A percentile compares a stretch with the other conserved stretches of the same genome.
phyloP scores from a whole-genome alignment of 2,888 invertebrate genomes.

The Fabriciana adippe region DNA sequence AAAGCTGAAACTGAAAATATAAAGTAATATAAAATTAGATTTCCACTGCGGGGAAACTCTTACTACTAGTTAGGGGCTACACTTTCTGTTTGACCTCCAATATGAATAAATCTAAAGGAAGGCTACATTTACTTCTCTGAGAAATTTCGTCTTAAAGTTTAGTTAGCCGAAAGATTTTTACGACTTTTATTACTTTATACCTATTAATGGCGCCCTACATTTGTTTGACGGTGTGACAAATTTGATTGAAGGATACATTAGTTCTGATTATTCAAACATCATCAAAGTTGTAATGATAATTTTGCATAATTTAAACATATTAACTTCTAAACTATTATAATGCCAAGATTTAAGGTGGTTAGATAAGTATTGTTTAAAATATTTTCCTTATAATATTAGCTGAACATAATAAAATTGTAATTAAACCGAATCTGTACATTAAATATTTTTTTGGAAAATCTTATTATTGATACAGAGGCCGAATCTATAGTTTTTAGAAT shows the following conservation, averaged over 20 bases:
- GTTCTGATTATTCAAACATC: background rate
- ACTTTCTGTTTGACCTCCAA: slow-evolving; percentile 8
- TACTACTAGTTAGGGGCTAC: background rate
- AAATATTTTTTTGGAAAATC: too few species aligned
- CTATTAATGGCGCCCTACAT: background rate
- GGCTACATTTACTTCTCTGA: background rate
- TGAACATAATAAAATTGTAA: too few species aligned
- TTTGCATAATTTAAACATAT: too few species aligned
- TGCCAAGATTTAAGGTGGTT: too few species aligned
- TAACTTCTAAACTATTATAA: too few species aligned
- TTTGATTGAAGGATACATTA: slow-evolving; percentile 3
- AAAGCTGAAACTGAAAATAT: background rate
- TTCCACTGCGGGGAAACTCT: slow-evolving; percentile 20
- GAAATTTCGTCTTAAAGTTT: slow-evolving; percentile 3
- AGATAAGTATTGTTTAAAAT: too few species aligned
- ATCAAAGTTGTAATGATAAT: too few species aligned
- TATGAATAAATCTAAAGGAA: slow-evolving; percentile 13
- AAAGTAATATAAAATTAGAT: slow-evolving; percentile 18
- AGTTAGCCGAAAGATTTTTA: background rate
- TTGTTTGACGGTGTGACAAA: background rate
- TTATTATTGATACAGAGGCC: too few species aligned
- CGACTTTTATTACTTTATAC: background rate
- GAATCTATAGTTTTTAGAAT: too few species aligned
- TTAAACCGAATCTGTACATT: too few species aligned
- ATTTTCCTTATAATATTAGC: too few species aligned